phyloP scores from a whole-genome alignment of 2,888 invertebrate genomes.

The Melolontha melolontha region DNA sequence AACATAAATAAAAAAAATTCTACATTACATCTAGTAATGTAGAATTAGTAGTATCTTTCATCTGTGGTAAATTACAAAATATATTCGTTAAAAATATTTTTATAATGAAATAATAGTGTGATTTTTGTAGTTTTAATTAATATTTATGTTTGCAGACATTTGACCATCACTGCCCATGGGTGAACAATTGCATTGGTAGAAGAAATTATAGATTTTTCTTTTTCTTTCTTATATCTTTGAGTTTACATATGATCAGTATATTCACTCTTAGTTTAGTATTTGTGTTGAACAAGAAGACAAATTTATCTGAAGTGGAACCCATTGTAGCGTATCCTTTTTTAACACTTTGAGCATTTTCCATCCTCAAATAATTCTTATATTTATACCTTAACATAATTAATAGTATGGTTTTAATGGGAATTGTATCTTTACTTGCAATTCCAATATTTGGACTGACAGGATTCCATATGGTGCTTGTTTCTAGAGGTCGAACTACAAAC shows the following conservation, averaged over 20 bases:
- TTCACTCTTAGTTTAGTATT: constrained; percentile 93
- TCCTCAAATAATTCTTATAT: background rate
- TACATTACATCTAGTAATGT: too few relatives aligned
- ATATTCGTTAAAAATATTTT: too few relatives aligned
- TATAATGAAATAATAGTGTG: too few relatives aligned
- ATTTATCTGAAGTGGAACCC: constrained; percentile 82
- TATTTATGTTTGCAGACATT: constrained; percentile 83
- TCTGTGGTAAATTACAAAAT: too few relatives aligned
- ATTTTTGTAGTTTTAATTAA: constrained; percentile 16
- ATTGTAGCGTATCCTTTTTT: constrained; percentile 88
- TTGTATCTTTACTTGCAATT: constrained; percentile 91
- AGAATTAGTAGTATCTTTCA: too few relatives aligned
- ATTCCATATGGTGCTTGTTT: constrained; percentile 97
- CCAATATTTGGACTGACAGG: constrained; percentile 98
- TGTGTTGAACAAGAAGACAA: constrained; percentile 87
- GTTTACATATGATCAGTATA: constrained; percentile 97
- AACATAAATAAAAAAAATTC: too few relatives aligned
- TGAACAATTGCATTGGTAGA: constrained; percentile 96
- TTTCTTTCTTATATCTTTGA: constrained; percentile 96
- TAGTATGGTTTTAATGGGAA: constrained; percentile 91
- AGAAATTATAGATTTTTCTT: constrained; percentile 99
- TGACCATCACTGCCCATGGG: constrained; percentile 99
- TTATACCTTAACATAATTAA: constrained; percentile 55
- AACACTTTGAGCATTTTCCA: background rate
- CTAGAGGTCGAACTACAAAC: constrained; percentile 97